Base-by-base conservation (phyloP, 35 echinoderm and acorn worm species). In the Hemicentrotus pulcherrimus region DNA sequence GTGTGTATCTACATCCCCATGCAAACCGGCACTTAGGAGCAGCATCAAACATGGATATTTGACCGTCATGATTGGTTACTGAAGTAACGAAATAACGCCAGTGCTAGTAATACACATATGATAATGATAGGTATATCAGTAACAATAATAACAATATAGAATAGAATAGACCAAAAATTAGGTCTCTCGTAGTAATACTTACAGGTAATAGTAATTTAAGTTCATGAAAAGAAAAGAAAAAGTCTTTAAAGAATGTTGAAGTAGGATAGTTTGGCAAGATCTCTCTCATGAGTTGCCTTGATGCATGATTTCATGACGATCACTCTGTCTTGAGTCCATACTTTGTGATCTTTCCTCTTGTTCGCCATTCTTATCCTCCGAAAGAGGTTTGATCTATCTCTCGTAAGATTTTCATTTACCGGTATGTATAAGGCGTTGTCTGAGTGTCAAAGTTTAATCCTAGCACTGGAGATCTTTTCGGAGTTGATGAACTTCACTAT, bases 391-490 rank as follows among this genome's bases (percentile, higher is more conserved):
- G 86, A 2, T 88, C 86, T 88, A 4, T 4, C n/a, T 46, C 0
- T 88, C 15, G 86, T 88, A 13, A 88, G 86, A 9, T 88, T 88
- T 28, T 88, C 86, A 31, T 88, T 88, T 18, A n/a, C n/a, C n/a
- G n/a, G n/a, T n/a, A 88, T 88, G 32, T 35, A 88, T 3, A 32
- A 32, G 86, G 86, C 12, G 86, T 16, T 88, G 5, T 46, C 19
- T 6, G 32, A 32, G 24, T 5, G 14, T 88, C 15, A 1, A 31
- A 88, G 31, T 11, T 88, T 6, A 0, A 31, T 88, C 45, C 86
- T 6, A 18, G 31, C 30, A 28, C 86, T 18, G 31, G 9, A 88
- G 2, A 88, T 22, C 31, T 32, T 88, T 16, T 88, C 86, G 19
- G 9, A 88, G 86, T 88, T 33, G 10, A 31, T 88, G 5, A 88